Evolutionary conservation across 2,113 vertebrate species (phyloP), one percentile per base, ranked within the genome.

Genomic region (Steatornis caripensis): DNA sequence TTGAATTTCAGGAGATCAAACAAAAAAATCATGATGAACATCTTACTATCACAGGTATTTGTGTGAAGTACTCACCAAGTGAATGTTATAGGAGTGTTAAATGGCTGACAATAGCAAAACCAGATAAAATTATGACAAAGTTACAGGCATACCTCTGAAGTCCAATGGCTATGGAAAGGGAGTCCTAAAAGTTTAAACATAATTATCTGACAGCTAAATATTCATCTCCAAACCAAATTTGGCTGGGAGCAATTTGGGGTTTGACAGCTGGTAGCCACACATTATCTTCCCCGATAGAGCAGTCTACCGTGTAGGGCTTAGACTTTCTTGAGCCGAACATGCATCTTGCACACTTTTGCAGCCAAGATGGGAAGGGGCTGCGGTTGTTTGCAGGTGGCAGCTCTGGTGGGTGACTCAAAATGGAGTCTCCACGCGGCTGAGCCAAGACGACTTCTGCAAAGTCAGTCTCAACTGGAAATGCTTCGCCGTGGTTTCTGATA

Each of bases 381-480:
- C 0, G 0, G 26, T n/a, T 75, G 57, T 53, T 84, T 10, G 34
- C 90, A 86, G 93, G 94, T 55, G 82, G 92, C 62, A 83, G 74
- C 90, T 87, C 88, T 78, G 70, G n/a, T 84, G 80, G 94, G 76
- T 69, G 76, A 84, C 91, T 88, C 82, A 61, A 79, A 91, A 55
- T 14, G 24, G 60, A 95, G 19, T 36, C 69, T 66, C 68, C 65
- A 32, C 17, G 11, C 8, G 6, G 34, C 51, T 60, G 55, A 96
- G 90, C 68, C 91, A 94, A 80, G 86, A 65, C 1, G 5, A 84
- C 65, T 81, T 51, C 48, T 61, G 64, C 76, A 83, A 57, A 88
- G 60, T 71, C 79, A 45, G 21, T 39, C 68, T 88, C 72, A 49
- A 41, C 15, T 88, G 27, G 68, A 92, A 92, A 86, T 15, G 12